phyloP scores from a whole-genome alignment of 2,113 vertebrate genomes.

The Cebus imitator region DNA sequence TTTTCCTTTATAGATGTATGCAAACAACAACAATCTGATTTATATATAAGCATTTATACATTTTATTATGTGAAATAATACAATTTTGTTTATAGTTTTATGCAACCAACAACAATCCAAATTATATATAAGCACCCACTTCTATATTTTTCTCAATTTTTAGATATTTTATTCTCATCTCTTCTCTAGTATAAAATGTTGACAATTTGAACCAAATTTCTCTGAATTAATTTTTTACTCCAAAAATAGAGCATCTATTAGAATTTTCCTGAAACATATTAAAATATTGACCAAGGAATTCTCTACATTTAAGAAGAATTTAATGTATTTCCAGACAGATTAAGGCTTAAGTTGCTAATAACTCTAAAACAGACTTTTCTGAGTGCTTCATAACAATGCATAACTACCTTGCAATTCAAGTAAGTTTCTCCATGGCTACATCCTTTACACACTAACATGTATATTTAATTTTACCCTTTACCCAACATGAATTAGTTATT shows the following conservation, averaged over 20 bases:
- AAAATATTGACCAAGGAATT: neutral
- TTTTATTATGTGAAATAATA: neutral
- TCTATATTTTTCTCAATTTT: neutral
- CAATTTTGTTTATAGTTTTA: neutral
- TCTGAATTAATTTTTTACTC: neutral
- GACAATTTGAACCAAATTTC: neutral
- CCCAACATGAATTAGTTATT: neutral
- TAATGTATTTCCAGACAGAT: neutral
- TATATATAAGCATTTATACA: neutral
- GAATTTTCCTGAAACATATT: neutral
- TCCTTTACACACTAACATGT: neutral
- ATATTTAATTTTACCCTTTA: neutral
- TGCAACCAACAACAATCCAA: neutral
- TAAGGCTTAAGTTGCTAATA: neutral
- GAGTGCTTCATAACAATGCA: neutral
- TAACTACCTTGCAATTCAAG: neutral
- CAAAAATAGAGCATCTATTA: neutral
- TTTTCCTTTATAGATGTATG: neutral
- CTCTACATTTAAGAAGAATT: neutral
- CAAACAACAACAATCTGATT: neutral
- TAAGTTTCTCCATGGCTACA: neutral
- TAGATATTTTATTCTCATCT: neutral
- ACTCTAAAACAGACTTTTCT: neutral
- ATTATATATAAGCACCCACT: neutral
- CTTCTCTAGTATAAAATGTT: neutral